These are phyloP conservation scores for Diarsia dahlii DNA, from an alignment of 2,888 invertebrate genomes.

Conservation along the genomic window DNA sequence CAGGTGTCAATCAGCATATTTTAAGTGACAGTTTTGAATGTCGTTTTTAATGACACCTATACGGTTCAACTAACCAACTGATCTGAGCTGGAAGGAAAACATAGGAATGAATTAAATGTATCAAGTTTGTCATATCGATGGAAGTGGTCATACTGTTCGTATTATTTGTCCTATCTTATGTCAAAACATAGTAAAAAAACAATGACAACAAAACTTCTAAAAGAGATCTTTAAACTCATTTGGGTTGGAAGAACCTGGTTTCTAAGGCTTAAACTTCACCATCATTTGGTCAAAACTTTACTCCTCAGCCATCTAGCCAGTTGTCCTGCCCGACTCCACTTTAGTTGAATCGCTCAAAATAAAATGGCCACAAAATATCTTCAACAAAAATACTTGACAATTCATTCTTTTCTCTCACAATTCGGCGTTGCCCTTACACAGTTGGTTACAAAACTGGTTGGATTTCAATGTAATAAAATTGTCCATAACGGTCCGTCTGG, in stretches of 20 bases:
- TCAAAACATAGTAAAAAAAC: background rate
- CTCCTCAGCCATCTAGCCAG: too few species aligned
- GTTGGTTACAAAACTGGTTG: conserved; percentile 9
- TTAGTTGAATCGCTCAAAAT: too few species aligned
- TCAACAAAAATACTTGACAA: background rate
- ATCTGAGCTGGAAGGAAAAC: too few species aligned
- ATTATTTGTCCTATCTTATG: background rate
- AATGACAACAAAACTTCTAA: background rate
- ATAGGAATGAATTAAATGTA: too few species aligned
- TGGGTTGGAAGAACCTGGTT: too few species aligned
- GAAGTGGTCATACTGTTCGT: too few species aligned
- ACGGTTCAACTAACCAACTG: background rate
- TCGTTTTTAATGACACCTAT: too few species aligned
- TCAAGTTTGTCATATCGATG: too few species aligned
- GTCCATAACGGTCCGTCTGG: conserved; percentile 4
- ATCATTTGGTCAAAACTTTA: too few species aligned
- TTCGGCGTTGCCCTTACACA: background rate
- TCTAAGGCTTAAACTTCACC: too few species aligned
- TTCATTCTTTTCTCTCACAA: background rate
- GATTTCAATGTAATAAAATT: conserved; percentile 25
- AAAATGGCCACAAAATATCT: background rate
- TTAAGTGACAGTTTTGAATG: too few species aligned
- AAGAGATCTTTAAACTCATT: background rate
- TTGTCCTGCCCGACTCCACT: too few species aligned
- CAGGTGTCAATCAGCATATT: background rate